Conservation (phyloP, 2,888 invertebrate genomes). For the Rutpela maculata region DNA sequence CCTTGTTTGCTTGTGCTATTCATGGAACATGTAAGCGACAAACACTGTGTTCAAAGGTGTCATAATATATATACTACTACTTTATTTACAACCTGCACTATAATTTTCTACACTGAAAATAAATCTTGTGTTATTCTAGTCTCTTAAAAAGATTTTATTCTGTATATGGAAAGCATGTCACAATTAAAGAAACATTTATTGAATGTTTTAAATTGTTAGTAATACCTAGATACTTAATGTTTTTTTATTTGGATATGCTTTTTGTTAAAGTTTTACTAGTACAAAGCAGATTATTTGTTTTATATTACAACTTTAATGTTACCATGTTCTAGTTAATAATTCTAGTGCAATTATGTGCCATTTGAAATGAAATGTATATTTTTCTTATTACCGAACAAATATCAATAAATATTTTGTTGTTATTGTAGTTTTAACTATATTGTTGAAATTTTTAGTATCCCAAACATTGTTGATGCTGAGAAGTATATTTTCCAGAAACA, state of each 20-base stretch:
- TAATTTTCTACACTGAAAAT: neutral
- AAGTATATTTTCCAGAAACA: too few species aligned
- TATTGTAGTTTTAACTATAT: neutral
- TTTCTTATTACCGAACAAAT: neutral
- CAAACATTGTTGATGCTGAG: too few species aligned
- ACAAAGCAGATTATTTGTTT: slow-evolving; percentile 24
- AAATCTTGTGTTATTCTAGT: slow-evolving; percentile 13
- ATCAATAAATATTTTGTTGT: neutral
- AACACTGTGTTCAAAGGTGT: too few species aligned
- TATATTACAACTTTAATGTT: slow-evolving; percentile 39
- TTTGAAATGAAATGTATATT: slow-evolving; percentile 21
- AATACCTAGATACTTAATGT: neutral
- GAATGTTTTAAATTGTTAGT: neutral
- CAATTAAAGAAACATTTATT: neutral
- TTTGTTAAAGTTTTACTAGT: slow-evolving; percentile 2
- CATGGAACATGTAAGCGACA: too few species aligned
- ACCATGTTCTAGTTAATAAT: slow-evolving; percentile 46
- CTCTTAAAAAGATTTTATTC: neutral
- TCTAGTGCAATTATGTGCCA: slow-evolving; percentile 43
- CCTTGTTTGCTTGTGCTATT: too few species aligned
- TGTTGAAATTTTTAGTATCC: too few species aligned
- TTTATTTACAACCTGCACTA: neutral
- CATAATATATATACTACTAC: too few species aligned
- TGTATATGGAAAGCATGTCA: neutral
- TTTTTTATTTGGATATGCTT: neutral